Evolutionary conservation across 2,888 invertebrate genomes (phyloP).

Genomic region (Netelia inedita): DNA sequence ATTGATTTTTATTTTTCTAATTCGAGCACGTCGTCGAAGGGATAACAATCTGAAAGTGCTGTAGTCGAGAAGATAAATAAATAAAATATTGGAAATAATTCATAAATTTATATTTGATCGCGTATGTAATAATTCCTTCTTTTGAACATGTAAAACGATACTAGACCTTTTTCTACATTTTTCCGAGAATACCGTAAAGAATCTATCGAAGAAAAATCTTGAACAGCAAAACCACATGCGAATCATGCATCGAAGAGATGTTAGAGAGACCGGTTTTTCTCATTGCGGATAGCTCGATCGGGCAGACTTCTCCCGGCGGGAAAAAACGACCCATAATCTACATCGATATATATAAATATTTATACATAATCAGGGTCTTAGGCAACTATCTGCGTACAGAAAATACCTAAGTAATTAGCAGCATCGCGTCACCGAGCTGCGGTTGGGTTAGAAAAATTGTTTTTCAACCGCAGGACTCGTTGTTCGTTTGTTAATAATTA

Average conservation of each 20-base stretch:
- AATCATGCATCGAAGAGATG: neutral
- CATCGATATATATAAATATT: too few species aligned
- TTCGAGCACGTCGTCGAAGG: neutral
- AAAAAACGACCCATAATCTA: too few species aligned
- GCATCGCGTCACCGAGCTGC: too few species aligned
- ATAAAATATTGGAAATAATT: neutral
- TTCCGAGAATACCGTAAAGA: neutral
- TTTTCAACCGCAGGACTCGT: too few species aligned
- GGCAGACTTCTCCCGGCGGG: neutral
- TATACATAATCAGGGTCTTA: too few species aligned
- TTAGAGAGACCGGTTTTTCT: constrained; percentile 1
- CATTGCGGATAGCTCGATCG: neutral
- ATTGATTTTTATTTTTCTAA: neutral
- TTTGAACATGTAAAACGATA: neutral
- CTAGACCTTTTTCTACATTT: neutral
- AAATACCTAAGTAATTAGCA: too few species aligned
- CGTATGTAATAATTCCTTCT: neutral
- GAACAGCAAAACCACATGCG: neutral
- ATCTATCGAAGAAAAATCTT: neutral
- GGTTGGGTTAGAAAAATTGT: too few species aligned
- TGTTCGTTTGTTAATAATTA: too few species aligned
- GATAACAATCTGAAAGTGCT: neutral
- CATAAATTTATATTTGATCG: neutral
- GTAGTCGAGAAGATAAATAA: neutral
- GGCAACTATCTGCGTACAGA: too few species aligned